Conservation (phyloP, 92 coral and sea anemone genomes). For the Porites cylindrica region DNA sequence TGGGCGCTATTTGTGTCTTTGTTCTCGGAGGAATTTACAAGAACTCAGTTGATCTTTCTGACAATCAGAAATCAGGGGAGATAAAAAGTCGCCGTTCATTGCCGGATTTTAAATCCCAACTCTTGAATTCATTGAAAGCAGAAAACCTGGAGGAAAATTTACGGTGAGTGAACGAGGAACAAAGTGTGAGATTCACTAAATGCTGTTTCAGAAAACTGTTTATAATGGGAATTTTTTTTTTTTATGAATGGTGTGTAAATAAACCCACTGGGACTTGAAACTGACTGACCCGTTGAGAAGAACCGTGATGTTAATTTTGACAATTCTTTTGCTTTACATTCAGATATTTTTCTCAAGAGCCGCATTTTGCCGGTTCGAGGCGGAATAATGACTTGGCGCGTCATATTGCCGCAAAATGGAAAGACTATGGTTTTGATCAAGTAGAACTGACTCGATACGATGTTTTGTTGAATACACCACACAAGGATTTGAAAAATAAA, state of each 20-base stretch:
- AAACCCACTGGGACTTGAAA: too few species aligned
- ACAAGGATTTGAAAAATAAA: constrained; percentile 55
- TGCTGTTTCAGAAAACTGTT: neutral
- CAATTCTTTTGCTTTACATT: neutral
- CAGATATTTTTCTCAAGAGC: constrained; percentile 81
- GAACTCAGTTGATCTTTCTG: neutral
- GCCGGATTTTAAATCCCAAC: constrained; percentile 12
- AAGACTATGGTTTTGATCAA: constrained; percentile 83
- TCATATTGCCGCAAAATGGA: constrained; percentile 78
- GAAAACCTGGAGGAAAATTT: constrained; percentile 55
- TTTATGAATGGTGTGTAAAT: neutral
- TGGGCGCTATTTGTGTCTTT: neutral
- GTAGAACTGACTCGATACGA: constrained; percentile 82
- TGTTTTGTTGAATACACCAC: constrained; percentile 80
- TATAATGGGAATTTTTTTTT: neutral
- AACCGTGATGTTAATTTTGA: neutral
- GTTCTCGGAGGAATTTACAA: constrained; percentile 9
- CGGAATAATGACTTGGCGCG: constrained; percentile 88
- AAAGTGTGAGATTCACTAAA: too few species aligned
- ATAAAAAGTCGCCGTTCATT: neutral
- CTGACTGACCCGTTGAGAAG: too few species aligned
- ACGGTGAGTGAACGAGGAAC: constrained; percentile 21
- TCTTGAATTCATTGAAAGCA: constrained; percentile 20
- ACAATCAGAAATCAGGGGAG: neutral
- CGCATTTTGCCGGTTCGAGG: constrained; percentile 90